Evolutionary conservation across 2,888 invertebrate species (phyloP).

Genomic region (Microctonus hyperodae): DNA sequence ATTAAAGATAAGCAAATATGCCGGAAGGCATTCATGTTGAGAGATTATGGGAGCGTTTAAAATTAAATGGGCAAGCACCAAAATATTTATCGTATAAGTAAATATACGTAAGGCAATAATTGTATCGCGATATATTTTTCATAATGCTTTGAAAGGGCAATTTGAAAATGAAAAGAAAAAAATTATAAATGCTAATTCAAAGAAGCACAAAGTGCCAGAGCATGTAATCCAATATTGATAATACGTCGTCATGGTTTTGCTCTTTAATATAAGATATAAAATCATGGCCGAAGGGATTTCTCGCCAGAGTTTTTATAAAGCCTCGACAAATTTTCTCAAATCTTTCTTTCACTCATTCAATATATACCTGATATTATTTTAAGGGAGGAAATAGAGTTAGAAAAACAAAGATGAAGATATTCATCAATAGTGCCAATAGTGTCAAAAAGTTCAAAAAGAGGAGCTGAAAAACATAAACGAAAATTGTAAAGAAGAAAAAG

Average conservation of each 20-base stretch:
- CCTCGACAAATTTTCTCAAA: not conserved
- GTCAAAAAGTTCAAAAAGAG: no score
- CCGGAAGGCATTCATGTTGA: not conserved
- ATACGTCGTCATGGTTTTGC: constrained; percentile 39
- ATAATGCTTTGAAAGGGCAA: no score
- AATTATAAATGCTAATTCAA: constrained; percentile 12
- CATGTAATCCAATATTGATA: constrained; percentile 56
- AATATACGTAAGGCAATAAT: not conserved
- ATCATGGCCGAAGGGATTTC: constrained; percentile 39
- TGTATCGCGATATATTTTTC: no score
- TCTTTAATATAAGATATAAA: constrained; percentile 27
- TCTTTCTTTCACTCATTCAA: not conserved
- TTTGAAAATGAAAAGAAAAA: not conserved
- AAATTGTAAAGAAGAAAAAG: no score
- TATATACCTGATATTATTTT: not conserved
- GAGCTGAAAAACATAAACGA: no score
- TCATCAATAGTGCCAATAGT: no score
- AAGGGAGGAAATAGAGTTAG: no score
- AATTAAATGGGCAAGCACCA: not conserved
- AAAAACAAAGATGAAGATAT: no score
- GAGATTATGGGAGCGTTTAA: not conserved
- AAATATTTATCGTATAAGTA: not conserved
- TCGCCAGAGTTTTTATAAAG: constrained; percentile 44
- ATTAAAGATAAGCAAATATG: constrained; percentile 8
- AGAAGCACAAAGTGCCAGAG: constrained; percentile 48